A percentile compares a stretch with the other conserved stretches of the same genome.
Conservation (phyloP, 1,140 invertebrate genomes). For the Nymphalis io region DNA sequence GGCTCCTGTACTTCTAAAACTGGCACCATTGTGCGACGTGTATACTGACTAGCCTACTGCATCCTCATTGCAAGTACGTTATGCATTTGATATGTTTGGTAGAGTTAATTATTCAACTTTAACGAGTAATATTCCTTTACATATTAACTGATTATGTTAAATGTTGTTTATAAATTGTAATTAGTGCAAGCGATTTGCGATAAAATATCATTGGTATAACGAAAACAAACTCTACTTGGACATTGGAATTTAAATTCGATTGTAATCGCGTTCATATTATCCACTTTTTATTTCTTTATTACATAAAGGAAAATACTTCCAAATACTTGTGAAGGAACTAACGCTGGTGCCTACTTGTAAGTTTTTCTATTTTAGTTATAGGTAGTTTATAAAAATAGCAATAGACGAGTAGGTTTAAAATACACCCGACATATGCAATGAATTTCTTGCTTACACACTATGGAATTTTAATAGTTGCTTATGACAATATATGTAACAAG, state of each 20-base stretch:
- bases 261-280: neutral
- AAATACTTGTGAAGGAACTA: neutral
- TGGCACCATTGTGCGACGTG: slow-evolving; percentile 62
- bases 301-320: neutral
- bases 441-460: neutral
- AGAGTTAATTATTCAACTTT: slow-evolving; percentile 18
- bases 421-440: slow-evolving; percentile 22
- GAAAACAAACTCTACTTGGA: slow-evolving; percentile 15
- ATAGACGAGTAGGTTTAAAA: slow-evolving; percentile 29
- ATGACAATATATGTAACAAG: neutral
- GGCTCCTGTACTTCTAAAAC: slow-evolving; percentile 65
- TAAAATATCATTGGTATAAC: slow-evolving; percentile 34
- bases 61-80: slow-evolving; percentile 44
- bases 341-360: slow-evolving; percentile 15
- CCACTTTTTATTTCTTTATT: neutral
- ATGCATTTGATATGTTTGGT: slow-evolving; percentile 41
- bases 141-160: slow-evolving; percentile 30
- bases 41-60: slow-evolving; percentile 33
- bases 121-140: slow-evolving; percentile 31
- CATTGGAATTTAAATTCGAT: neutral
- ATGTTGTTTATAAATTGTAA: slow-evolving; percentile 37
- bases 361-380: slow-evolving; percentile 19
- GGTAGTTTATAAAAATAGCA: slow-evolving; percentile 21
- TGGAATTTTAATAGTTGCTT: neutral
- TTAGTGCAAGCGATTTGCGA: slow-evolving; percentile 35